These are phyloP conservation scores for Asobara japonica DNA, from an alignment of 1,140 invertebrate genomes.

Conservation along the genomic window DNA sequence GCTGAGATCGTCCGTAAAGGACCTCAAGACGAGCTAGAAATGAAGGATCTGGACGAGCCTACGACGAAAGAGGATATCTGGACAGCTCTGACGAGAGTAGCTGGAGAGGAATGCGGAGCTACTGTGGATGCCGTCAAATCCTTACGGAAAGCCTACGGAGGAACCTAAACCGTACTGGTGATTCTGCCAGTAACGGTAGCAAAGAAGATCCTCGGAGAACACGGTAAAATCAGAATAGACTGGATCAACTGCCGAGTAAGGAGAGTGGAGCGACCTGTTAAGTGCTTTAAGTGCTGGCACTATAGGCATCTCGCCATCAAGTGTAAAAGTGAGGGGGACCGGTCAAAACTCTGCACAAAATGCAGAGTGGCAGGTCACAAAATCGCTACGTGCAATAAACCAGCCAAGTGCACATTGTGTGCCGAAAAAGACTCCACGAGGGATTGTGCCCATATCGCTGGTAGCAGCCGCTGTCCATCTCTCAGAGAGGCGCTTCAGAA, in stretches of 20 bases:
- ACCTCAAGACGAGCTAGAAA: conserved; percentile 1
- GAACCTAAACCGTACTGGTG: conserved; percentile 2
- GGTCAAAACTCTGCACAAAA: conserved; percentile 14
- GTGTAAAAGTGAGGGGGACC: background rate
- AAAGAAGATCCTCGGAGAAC: background rate
- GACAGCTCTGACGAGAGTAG: background rate
- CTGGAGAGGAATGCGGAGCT: background rate
- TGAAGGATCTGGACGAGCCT: background rate
- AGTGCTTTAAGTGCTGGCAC: conserved; percentile 29
- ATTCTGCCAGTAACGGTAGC: background rate
- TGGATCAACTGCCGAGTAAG: conserved; percentile 22
- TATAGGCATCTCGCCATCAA: conserved; percentile 2
- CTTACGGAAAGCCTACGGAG: conserved; percentile 13
- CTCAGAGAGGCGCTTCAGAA: conserved; percentile 16
- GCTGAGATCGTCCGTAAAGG: background rate
- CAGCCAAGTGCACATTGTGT: background rate
- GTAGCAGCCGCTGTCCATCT: conserved; percentile 3
- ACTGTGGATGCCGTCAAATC: background rate
- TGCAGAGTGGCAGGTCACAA: conserved; percentile 21
- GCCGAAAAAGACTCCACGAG: background rate
- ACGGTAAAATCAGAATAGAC: conserved; percentile 16
- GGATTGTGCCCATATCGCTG: background rate
- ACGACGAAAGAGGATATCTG: background rate
- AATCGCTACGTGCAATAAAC: conserved; percentile 8
- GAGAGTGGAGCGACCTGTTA: background rate